phyloP scores from a whole-genome alignment of 2,888 invertebrate genomes.

The Trissonchulus latispiculum region DNA sequence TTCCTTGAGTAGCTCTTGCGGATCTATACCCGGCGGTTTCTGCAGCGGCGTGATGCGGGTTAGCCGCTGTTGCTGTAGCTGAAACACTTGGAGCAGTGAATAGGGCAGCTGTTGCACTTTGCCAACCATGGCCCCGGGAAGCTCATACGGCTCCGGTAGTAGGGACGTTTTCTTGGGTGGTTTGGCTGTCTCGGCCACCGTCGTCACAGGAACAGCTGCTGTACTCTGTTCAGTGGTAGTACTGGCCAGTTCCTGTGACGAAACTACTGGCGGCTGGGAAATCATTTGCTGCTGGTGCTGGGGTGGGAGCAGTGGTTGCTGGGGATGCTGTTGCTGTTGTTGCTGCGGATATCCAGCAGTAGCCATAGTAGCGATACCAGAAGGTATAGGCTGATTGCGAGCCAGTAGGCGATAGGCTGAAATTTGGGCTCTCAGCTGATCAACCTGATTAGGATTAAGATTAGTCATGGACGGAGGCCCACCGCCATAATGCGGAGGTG shows the following conservation, averaged over 20 bases:
- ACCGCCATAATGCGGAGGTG: too few species aligned
- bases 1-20: slow-evolving; percentile 78
- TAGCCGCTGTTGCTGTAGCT: slow-evolving; percentile 33
- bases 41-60: slow-evolving; percentile 72
- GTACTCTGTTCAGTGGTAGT: too few species aligned
- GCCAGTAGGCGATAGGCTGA: slow-evolving; percentile 48
- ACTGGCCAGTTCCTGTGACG: too few species aligned
- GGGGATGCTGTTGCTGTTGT: too few species aligned
- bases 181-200: slow-evolving; percentile 28
- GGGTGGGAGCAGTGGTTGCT: too few species aligned
- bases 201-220: too few species aligned
- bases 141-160: slow-evolving; percentile 37
- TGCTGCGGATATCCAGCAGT: too few species aligned
- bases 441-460: slow-evolving; percentile 32
- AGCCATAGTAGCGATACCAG: too few species aligned
- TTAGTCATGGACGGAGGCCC: too few species aligned
- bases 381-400: slow-evolving; percentile 48
- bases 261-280: too few species aligned
- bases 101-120: slow-evolving; percentile 37
- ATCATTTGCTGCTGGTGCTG: too few species aligned
- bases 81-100: slow-evolving; percentile 36
- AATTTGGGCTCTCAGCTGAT: slow-evolving; percentile 48
- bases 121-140: slow-evolving; percentile 29
- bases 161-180: slow-evolving; percentile 31
- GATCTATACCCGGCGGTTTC: slow-evolving; percentile 84